Base-by-base conservation (phyloP, 92 coral and sea anemone genomes). In the Plumapathes pennacea region DNA sequence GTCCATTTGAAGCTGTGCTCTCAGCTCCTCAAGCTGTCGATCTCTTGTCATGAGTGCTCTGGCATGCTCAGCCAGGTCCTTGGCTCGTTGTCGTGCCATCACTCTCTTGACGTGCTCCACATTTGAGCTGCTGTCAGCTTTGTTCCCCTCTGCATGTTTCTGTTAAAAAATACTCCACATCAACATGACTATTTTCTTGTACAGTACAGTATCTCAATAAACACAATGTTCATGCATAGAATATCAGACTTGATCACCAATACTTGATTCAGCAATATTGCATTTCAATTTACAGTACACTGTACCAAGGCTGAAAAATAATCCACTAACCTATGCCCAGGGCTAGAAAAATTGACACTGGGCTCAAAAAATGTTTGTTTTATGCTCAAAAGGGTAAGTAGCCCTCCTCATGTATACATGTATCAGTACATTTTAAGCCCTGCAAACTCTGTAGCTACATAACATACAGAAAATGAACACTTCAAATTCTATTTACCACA, bases 51-150 rank as follows among this genome's bases (percentile, higher is more conserved):
- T 42, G 26, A 89, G 40, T 7, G 78, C 55, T 45, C 64, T 80
- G 32, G 99, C 99, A 64, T 89, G 96, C 32, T 94, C 99, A 10
- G 99, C 99, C 10, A 94, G 82, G 59, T 94, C 99, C 48, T 85
- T 89, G 15, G 99, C 99, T 56, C 99, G 76, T 57, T 94, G 96
- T 23, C 85, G 67, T 32, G 89, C 99, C 81, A 89, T 88, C 74
- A 90, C 62, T 34, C 71, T 88, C 80, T 89, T 94, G 37, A 89
- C 67, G 60, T 94, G 90, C 29, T 90, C 96, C n/a, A 84, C 87
- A 3, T 83, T 92, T 49, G 84, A 78, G 30, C 53, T 72, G 42
- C 50, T 79, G 37, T 71, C 74, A 24, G 86, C 80, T 21, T 46
- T 80, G 42, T 56, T 69, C n/a, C 64, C 76, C 21, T 69, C 80